Percentiles rank a stretch among this genome's conserved stretches.
Evolutionary conservation across 2,113 vertebrate genomes (phyloP).

Genomic region (Macaca nemestrina): DNA sequence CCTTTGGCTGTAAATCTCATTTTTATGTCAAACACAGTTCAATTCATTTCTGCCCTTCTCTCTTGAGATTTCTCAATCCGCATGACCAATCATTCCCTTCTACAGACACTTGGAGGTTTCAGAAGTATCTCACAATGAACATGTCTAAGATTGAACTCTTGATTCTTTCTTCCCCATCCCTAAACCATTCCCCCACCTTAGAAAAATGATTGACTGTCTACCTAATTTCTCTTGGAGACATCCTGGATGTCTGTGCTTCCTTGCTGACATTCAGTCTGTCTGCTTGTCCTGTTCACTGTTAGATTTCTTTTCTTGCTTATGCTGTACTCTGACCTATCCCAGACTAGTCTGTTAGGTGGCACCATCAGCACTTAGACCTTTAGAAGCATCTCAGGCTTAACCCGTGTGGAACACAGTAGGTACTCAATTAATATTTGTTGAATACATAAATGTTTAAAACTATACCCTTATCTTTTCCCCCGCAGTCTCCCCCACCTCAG

Average conservation of each 20-base stretch:
- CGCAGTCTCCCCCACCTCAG: not conserved
- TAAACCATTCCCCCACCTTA: not conserved
- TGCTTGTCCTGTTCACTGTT: not conserved
- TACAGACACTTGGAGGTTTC: not conserved
- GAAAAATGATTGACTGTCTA: not conserved
- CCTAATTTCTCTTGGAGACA: not conserved
- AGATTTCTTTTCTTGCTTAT: not conserved
- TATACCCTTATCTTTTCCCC: fast-evolving
- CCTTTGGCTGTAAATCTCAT: not conserved
- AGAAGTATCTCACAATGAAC: not conserved
- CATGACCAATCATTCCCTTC: not conserved
- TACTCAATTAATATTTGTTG: not conserved
- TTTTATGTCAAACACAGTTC: not conserved
- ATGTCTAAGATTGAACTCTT: not conserved
- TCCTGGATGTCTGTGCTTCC: not conserved
- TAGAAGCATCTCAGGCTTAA: not conserved
- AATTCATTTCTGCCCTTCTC: not conserved
- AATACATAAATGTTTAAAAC: not conserved
- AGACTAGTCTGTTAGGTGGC: not conserved
- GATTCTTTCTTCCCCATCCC: not conserved
- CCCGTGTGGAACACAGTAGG: not conserved
- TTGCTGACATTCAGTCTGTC: not conserved
- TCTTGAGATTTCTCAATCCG: not conserved
- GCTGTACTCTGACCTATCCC: not conserved
- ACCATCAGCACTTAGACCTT: not conserved